Base-by-base conservation (phyloP, 2,113 vertebrate genomes). In the Dissostichus mawsoni region DNA sequence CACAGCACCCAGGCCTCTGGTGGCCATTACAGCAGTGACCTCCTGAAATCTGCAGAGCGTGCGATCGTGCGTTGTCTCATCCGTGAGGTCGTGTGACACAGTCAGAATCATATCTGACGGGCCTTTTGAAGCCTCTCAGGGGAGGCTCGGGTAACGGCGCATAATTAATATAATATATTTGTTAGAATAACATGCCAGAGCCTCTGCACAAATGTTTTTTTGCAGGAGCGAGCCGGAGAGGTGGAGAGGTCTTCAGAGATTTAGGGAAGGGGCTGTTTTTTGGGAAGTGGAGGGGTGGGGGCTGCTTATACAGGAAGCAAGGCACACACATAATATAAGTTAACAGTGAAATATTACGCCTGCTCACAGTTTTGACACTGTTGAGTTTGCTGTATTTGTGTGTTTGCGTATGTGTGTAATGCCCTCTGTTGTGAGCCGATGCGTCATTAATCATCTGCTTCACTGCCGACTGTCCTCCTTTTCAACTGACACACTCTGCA, bases 111-210 rank as follows among this genome's bases (percentile, higher is more conserved):
- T 84, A 75, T 73, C 69, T 73, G 84, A 81, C 64, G 33, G 79
- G 79, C 81, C 84, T 82, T 91, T 89, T 90, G 81, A 92, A 91
- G 65, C 72, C 63, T 90, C 89, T 90, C 83, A 11, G 10, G 85
- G 90, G 89, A 69, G 87, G 77, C 79, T 93, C 86, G 48, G 70
- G 76, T 93, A 79, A 90, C 92, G 25, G 66, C 52, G 81, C 86
- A 80, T 89, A 94, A 90, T 94, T 90, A 93, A 91, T 91, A 83
- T 84, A 86, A 90, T 92, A 67, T 92, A 91, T 92, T 93, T 91
- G 84, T 92, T 94, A 90, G 80, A 93, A 93, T 92, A 94, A 95
- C 93, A 94, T 69, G 84, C 81, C 90, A 75, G 57, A 79, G 82
- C 78, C 82, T 90, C 88, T 87, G 92, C 65, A 87, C 78, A 87